Conservation (phyloP, 37 sponge, comb jelly and placozoan species). For the Chondrosia reniformis region DNA sequence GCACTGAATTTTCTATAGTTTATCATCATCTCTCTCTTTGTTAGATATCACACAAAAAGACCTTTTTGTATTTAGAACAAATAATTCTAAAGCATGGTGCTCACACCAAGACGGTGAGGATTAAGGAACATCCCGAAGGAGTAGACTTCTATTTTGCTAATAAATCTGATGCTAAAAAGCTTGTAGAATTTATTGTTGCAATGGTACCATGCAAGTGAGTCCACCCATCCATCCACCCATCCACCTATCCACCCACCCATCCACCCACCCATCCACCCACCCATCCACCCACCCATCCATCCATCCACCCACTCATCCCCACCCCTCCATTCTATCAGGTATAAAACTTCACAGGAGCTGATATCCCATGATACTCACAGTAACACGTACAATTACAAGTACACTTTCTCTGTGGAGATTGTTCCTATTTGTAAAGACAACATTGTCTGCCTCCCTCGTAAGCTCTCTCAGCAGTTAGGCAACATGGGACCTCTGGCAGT, state of each 20-base stretch:
- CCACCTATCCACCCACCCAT: too few species aligned
- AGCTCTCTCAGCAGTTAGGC: constrained; percentile 73
- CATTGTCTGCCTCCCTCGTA: constrained; percentile 78
- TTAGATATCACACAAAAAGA: constrained; percentile 92
- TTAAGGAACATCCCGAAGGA: constrained; percentile 75
- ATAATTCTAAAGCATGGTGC: constrained; percentile 78
- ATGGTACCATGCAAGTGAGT: constrained; percentile 82
- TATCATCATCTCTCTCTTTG: too few species aligned
- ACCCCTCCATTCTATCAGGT: too few species aligned
- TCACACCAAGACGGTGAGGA: constrained; percentile 59
- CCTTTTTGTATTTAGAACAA: constrained; percentile 95
- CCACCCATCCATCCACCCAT: too few species aligned
- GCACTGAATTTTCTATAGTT: too few species aligned
- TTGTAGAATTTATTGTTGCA: constrained; percentile 86
- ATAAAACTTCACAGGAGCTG: constrained; percentile 92
- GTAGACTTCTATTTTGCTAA: constrained; percentile 81
- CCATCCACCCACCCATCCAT: too few species aligned
- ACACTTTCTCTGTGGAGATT: constrained; percentile 93
- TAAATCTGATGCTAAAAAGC: constrained; percentile 79
- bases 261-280: too few species aligned
- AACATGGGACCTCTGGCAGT: constrained; percentile 75
- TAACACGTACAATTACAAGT: constrained; percentile 94
- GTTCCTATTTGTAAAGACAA: constrained; percentile 88
- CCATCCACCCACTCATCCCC: too few species aligned
- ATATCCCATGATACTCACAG: constrained; percentile 93